Evolutionary conservation across 2,797 vertebrate species (phyloP).

Genomic region (Fistularia commersonii): DNA sequence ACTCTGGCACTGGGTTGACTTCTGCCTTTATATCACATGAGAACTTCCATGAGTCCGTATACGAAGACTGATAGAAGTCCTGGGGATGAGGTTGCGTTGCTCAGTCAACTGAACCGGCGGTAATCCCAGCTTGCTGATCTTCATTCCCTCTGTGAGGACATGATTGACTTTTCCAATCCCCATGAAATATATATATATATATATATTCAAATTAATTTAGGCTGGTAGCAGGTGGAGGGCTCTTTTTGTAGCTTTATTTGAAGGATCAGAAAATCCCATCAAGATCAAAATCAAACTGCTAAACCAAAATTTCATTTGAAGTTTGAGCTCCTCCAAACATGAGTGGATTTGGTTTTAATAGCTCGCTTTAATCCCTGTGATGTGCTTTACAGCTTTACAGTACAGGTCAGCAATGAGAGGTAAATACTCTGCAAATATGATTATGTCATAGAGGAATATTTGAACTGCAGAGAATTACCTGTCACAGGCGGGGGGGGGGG

Average conservation of each 20-base stretch:
- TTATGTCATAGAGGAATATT: slow-evolving; percentile 70
- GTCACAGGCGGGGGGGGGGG: slow-evolving; percentile 33
- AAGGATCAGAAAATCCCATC: slow-evolving; percentile 74
- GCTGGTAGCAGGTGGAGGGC: slow-evolving; percentile 49
- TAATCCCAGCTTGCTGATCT: slow-evolving; percentile 55
- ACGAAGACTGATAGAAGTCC: no score
- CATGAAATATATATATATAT: slow-evolving; percentile 40
- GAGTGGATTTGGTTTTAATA: slow-evolving; percentile 89
- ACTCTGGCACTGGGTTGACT: no score
- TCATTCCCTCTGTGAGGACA: slow-evolving; percentile 47
- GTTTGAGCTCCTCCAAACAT: slow-evolving; percentile 83
- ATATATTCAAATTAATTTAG: slow-evolving; percentile 61
- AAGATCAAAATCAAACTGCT: slow-evolving; percentile 72
- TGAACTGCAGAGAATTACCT: slow-evolving; percentile 60
- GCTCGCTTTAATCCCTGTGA: slow-evolving; percentile 85
- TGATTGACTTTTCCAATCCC: slow-evolving; percentile 57
- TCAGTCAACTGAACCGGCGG: slow-evolving; percentile 31
- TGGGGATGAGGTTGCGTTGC: slow-evolving; percentile 12
- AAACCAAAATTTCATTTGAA: slow-evolving; percentile 83
- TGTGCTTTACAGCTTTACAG: slow-evolving; percentile 75
- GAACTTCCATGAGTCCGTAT: no score
- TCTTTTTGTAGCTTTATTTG: slow-evolving; percentile 58
- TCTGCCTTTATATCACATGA: no score
- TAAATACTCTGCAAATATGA: slow-evolving; percentile 64
- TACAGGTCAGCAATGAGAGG: slow-evolving; percentile 80